Base-by-base conservation (phyloP, 2,113 vertebrate genomes). In the Brachypteracias leptosomus region DNA sequence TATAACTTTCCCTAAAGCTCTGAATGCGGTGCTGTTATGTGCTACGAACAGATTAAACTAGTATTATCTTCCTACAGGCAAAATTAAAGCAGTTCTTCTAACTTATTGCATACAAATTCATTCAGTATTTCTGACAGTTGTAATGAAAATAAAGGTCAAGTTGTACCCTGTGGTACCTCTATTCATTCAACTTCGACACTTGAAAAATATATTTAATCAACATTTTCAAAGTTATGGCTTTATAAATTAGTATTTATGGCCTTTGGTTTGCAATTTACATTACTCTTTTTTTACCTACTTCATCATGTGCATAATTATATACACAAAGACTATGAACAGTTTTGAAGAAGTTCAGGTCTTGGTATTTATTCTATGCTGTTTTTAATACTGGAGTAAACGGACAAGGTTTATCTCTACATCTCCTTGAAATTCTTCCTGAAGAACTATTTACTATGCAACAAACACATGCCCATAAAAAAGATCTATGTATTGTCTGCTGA, bases 91-190 rank as follows among this genome's bases (percentile, higher is more conserved):
- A 77, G 9, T 75, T 93, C 16, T 59, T 89, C 76, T 54, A 85
- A 88, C 21, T 89, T 88, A 72, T 17, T 18, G 31, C 66, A 61
- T 80, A 82, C 9, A 85, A 90, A 88, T 83, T 82, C 17, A 85
- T 78, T 93, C 68, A 78, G 19, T 52, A 26, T 89, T 88, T 90
- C 67, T 95, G 92, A 76, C 87, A 94, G 58, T 67, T 80, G 66
- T 59, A 73, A 76, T 5, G 6, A 90, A 83, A 91, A 82, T 78
- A 95, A 95, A 91, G 78, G 89, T 93, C 91, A 96, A 63, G 28
- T 57, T n/a, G 29, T 86, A 63, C 58, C 88, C 42, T 73, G 35
- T 57, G 61, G 78, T 93, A 52, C n/a, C 20, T 67, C 12, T 57
- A 62, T 72, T 78, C 79, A 40, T 90, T 93, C 72, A 79, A 38